Conservation (phyloP, 2,797 vertebrate genomes). For the Sebastes itinus region DNA sequence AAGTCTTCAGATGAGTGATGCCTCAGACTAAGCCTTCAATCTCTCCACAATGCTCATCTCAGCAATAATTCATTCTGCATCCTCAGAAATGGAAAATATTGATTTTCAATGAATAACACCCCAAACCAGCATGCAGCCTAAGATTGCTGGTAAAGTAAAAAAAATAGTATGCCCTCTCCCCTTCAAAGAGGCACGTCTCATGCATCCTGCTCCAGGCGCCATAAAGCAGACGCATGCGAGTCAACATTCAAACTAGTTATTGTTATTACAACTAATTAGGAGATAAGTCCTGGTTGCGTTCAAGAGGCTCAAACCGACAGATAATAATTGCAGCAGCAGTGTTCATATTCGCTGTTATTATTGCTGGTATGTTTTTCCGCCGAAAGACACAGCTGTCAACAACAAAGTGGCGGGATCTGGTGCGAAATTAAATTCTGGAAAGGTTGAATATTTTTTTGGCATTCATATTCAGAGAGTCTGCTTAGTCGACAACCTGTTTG, state of each 20-base stretch:
- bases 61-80: conserved; percentile 79
- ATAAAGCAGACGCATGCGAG: conserved; percentile 36
- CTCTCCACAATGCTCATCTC: conserved; percentile 74
- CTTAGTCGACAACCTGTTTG: conserved; percentile 29
- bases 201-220: conserved; percentile 19
- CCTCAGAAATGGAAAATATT: conserved; percentile 81
- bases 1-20: conserved; percentile 72
- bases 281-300: conserved; percentile 50
- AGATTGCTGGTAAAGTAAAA: conserved; percentile 44
- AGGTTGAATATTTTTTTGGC: conserved; percentile 43
- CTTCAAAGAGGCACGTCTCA: not conserved
- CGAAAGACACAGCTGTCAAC: conserved; percentile 50
- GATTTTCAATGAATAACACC: conserved; percentile 79
- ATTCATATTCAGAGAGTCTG: conserved; percentile 1
- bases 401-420: conserved; percentile 35
- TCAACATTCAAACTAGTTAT: conserved; percentile 19
- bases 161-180: conserved; percentile 23
- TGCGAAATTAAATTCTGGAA: conserved; percentile 29
- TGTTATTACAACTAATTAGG: conserved; percentile 68
- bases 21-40: conserved; percentile 72
- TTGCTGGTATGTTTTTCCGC: conserved; percentile 45
- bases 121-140: conserved; percentile 55
- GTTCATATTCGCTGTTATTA: conserved; percentile 53
- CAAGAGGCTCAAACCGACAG: conserved; percentile 57
- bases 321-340: conserved; percentile 49